phyloP scores from a whole-genome alignment of 2,113 vertebrate species.

The Eulacestoma nigropectus region DNA sequence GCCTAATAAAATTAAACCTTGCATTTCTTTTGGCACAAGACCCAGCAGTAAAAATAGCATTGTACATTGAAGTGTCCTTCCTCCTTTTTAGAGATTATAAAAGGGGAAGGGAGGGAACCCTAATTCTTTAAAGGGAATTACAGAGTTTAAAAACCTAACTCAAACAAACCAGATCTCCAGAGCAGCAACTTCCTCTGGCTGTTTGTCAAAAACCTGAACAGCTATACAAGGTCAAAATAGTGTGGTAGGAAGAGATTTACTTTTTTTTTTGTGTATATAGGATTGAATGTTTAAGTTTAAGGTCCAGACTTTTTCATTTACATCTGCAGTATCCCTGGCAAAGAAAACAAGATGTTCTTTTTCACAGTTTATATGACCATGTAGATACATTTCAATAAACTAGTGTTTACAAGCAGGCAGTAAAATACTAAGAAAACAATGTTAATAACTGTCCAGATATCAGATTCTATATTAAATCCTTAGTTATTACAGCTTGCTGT shows the following conservation, averaged over 20 bases:
- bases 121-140: background rate
- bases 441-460: slow-evolving; percentile 53
- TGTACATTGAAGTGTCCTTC: background rate
- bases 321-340: background rate
- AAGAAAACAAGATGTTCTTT: background rate
- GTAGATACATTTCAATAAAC: slow-evolving; percentile 41
- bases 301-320: background rate
- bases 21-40: background rate
- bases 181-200: background rate
- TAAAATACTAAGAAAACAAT: slow-evolving; percentile 45
- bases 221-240: background rate
- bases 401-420: slow-evolving; percentile 34
- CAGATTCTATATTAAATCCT: slow-evolving; percentile 39
- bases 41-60: background rate
- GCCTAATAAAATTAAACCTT: background rate
- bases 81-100: background rate
- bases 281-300: background rate
- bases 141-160: background rate
- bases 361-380: slow-evolving; percentile 8
- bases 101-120: background rate
- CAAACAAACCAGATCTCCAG: background rate
- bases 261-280: background rate
- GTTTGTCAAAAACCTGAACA: background rate
- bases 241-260: background rate
- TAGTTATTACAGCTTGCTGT: slow-evolving; percentile 18